These are phyloP conservation scores for Idaea aversata DNA, from an alignment of 2,888 invertebrate genomes.

Conservation along the genomic window DNA sequence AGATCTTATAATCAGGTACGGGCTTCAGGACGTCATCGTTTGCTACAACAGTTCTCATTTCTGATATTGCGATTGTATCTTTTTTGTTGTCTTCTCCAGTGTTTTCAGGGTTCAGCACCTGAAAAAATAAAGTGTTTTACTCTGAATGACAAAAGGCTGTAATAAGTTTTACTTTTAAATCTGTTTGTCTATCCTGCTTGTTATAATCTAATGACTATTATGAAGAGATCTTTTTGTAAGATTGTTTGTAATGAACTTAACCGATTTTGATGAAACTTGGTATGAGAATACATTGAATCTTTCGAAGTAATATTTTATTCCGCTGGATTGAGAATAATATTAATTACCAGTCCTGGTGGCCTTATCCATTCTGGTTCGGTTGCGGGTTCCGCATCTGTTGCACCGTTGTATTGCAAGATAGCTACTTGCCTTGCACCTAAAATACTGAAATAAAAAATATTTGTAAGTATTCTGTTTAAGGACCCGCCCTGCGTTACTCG, in stretches of 20 bases:
- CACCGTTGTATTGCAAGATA: slow-evolving; percentile 16
- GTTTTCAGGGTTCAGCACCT: slow-evolving; percentile 91
- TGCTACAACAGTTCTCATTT: slow-evolving; percentile 81
- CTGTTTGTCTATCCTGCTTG: too few relatives aligned
- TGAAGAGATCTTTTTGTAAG: too few relatives aligned
- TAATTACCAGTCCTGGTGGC: slow-evolving; percentile 11
- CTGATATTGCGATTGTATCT: slow-evolving; percentile 81
- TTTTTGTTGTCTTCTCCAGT: slow-evolving; percentile 84
- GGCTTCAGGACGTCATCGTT: slow-evolving; percentile 83
- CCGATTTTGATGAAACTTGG: too few relatives aligned
- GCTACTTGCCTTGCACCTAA: slow-evolving; percentile 12
- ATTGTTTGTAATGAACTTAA: too few relatives aligned
- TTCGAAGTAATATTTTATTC: too few relatives aligned
- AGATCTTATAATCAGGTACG: slow-evolving; percentile 89
- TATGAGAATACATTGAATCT: too few relatives aligned
- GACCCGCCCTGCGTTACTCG: too few relatives aligned
- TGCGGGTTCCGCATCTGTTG: slow-evolving; percentile 7
- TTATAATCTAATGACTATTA: too few relatives aligned
- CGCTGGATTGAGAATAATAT: too few relatives aligned
- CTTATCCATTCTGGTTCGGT: slow-evolving; percentile 6
- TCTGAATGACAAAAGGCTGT: not conserved
- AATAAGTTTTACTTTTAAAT: too few relatives aligned
- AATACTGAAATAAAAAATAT: slow-evolving; percentile 6
- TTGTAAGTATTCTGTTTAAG: not conserved
- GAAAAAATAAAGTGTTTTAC: slow-evolving; percentile 19